These are phyloP conservation scores for Orthonychiurus folsomi DNA, from an alignment of 2,888 invertebrate genomes.

Conservation along the genomic window DNA sequence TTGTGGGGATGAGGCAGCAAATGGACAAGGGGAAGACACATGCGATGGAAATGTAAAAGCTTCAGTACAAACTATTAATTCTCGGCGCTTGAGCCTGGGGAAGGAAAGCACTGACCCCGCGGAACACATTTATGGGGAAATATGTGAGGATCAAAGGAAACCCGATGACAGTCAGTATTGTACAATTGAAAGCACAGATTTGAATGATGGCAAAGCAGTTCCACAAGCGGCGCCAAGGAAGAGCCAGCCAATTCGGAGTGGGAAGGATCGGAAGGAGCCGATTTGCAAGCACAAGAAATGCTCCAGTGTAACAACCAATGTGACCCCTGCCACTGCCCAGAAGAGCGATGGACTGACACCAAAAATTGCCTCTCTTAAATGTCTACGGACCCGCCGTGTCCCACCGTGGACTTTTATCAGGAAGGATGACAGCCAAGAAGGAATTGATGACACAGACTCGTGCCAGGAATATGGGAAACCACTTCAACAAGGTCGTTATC, in stretches of 20 bases:
- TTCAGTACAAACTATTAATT: background rate
- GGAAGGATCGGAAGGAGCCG: background rate
- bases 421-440: background rate
- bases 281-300: background rate
- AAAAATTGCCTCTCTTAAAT: slow-evolving; percentile 39
- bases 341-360: slow-evolving; percentile 35
- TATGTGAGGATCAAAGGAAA: slow-evolving; percentile 23
- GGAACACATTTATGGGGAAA: slow-evolving; percentile 39
- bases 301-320: background rate
- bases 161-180: slow-evolving; percentile 27
- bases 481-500: slow-evolving; percentile 35
- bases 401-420: background rate
- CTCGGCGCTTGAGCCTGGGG: background rate
- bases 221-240: slow-evolving; percentile 8
- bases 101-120: slow-evolving; percentile 16
- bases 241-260: background rate
- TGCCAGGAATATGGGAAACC: background rate
- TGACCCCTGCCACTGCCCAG: slow-evolving; percentile 5
- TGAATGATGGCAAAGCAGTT: background rate
- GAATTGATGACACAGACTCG: background rate
- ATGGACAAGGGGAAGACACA: slow-evolving; percentile 11
- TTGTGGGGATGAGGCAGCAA: slow-evolving; percentile 8
- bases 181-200: slow-evolving; percentile 21
- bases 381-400: slow-evolving; percentile 30
- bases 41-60: background rate